Evolutionary conservation across 2,797 vertebrate genomes (phyloP).

Genomic region (Microctenopoma lineatum): DNA sequence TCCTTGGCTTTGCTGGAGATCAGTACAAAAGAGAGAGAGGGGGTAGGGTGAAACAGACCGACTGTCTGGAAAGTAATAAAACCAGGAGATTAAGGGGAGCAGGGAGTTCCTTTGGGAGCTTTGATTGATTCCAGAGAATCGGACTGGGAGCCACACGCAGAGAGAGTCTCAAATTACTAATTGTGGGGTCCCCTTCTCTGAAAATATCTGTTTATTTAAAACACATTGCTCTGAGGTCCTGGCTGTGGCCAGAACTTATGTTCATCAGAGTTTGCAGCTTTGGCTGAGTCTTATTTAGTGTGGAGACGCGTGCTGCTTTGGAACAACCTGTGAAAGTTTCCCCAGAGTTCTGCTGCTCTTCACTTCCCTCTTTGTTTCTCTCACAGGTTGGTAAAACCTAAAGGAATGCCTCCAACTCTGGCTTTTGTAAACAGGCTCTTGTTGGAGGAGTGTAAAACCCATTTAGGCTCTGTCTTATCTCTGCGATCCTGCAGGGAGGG

Average conservation of each 20-base stretch:
- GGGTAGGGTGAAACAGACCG: conserved; percentile 84
- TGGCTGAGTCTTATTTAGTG: conserved; percentile 9
- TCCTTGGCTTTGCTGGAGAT: conserved; percentile 84
- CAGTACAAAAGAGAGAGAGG: conserved; percentile 85
- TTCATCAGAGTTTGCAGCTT: conserved; percentile 54
- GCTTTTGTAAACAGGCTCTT: conserved; percentile 63
- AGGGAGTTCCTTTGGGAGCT: conserved; percentile 85
- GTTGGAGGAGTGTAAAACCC: conserved; percentile 69
- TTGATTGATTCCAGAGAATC: conserved; percentile 88
- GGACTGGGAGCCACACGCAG: conserved; percentile 81
- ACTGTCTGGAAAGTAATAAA: conserved; percentile 91
- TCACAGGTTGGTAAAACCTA: conserved; percentile 30
- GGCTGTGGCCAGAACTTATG: conserved; percentile 48
- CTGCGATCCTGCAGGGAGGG: conserved; percentile 73
- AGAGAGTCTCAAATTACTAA: conserved; percentile 85
- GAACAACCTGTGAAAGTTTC: conserved; percentile 35
- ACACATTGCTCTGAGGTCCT: conserved; percentile 74
- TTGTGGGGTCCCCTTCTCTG: conserved; percentile 81
- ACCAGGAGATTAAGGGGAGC: conserved; percentile 87
- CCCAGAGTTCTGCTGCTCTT: conserved; percentile 3
- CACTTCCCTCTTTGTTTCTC: conserved; percentile 13
- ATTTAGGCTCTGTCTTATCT: conserved; percentile 78
- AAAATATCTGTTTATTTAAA: conserved; percentile 85
- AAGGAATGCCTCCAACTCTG: conserved; percentile 48
- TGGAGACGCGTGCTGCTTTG: conserved; percentile 11